phyloP scores from a whole-genome alignment of 2,888 invertebrate species.

The Ophion ventricosus region DNA sequence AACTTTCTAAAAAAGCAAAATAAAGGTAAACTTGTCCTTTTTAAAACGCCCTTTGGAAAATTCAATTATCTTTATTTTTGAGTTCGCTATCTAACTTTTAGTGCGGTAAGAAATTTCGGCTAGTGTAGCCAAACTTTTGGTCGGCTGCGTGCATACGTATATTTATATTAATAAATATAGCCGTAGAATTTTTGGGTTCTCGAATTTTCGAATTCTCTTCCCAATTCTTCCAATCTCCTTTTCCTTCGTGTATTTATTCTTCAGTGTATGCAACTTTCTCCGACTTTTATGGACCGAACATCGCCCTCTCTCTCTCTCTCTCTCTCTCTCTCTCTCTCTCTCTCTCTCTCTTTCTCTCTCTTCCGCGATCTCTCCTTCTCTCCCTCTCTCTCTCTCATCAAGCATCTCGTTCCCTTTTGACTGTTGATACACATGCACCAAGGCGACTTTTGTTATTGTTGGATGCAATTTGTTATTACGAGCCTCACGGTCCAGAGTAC shows the following conservation, averaged over 20 bases:
- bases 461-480: constrained; percentile 77
- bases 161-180: too few species aligned
- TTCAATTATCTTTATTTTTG: too few species aligned
- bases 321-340: not conserved
- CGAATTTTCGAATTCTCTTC: too few species aligned
- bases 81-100: too few species aligned
- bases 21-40: too few species aligned
- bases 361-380: constrained; percentile 3
- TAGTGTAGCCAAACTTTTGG: too few species aligned
- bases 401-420: not conserved
- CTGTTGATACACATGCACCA: not conserved
- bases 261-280: not conserved
- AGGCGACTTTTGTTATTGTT: constrained; percentile 66
- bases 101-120: too few species aligned
- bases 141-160: too few species aligned
- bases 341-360: not conserved
- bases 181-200: too few species aligned
- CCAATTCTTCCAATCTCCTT: constrained; percentile 9
- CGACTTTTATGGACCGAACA: too few species aligned
- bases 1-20: too few species aligned
- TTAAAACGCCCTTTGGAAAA: too few species aligned
- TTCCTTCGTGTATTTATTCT: not conserved
- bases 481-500: constrained; percentile 59
- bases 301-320: not conserved
- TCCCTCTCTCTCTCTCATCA: not conserved